Evolutionary conservation across 1,140 invertebrate species (phyloP).

Genomic region (Eupristina koningsbergeri): DNA sequence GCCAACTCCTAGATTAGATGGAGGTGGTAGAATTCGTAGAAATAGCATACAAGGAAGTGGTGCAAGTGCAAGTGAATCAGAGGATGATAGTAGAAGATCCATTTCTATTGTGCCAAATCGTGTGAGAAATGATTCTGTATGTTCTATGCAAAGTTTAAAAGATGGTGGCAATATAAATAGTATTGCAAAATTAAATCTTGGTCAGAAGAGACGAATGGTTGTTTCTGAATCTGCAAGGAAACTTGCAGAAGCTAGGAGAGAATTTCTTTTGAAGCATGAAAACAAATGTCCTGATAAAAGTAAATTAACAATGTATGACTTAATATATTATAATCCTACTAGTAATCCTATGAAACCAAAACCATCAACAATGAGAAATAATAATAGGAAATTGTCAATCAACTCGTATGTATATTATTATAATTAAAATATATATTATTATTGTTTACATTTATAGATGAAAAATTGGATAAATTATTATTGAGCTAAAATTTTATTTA

Average conservation of each 20-base stretch:
- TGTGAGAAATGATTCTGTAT: conserved; percentile 69
- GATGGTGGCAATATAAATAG: conserved; percentile 52
- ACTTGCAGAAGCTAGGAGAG: conserved; percentile 73
- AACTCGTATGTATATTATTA: conserved; percentile 72
- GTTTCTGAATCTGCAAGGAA: conserved; percentile 73
- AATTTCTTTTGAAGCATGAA: conserved; percentile 76
- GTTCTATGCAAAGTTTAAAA: conserved; percentile 64
- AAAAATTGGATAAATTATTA: neutral
- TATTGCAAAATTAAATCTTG: conserved; percentile 55
- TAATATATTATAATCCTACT: conserved; percentile 90
- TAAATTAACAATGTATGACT: conserved; percentile 89
- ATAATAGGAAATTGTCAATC: conserved; percentile 54
- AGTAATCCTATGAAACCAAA: conserved; percentile 78
- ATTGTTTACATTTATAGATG: neutral
- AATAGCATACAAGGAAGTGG: conserved; percentile 72
- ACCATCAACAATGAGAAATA: conserved; percentile 51
- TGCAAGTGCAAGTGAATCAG: conserved; percentile 70
- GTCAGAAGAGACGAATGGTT: conserved; percentile 62
- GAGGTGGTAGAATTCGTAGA: conserved; percentile 66
- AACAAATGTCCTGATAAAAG: conserved; percentile 77
- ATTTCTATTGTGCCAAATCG: conserved; percentile 50
- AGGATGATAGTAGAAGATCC: conserved; percentile 67
- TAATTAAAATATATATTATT: conserved; percentile 25
- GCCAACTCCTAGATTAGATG: conserved; percentile 67
- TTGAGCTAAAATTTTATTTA: neutral